phyloP scores from a whole-genome alignment of 2,113 vertebrate genomes.

The Cinclus mexicanus region DNA sequence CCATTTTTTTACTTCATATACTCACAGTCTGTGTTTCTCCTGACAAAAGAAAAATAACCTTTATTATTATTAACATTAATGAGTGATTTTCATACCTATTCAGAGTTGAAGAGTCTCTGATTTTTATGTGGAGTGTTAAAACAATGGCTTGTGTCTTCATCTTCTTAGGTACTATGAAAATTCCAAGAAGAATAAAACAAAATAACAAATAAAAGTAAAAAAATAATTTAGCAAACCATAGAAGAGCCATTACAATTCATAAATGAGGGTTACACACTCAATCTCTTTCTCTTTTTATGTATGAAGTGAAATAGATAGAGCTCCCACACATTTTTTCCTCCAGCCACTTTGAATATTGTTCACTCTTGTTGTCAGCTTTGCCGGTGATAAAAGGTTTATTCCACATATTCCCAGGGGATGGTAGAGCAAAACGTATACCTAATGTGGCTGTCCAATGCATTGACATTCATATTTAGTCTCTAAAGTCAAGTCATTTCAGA shows the following conservation, averaged over 20 bases:
- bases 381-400: slow-evolving; percentile 60
- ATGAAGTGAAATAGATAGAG: slow-evolving; percentile 48
- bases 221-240: slow-evolving; percentile 5
- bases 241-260: slow-evolving; percentile 33
- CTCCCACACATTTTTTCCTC: slow-evolving; percentile 51
- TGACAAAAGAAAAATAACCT: neutral
- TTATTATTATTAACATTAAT: neutral
- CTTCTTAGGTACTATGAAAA: neutral
- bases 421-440: slow-evolving; percentile 1
- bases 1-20: neutral
- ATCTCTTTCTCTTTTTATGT: slow-evolving; percentile 37
- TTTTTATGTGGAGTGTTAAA: neutral
- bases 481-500: slow-evolving; percentile 64
- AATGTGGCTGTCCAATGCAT: slow-evolving; percentile 41
- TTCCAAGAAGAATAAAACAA: neutral
- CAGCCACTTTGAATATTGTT: slow-evolving; percentile 57
- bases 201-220: neutral
- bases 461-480: slow-evolving; percentile 72
- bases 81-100: neutral
- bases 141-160: neutral
- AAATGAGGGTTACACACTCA: slow-evolving; percentile 29
- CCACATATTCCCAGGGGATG: slow-evolving; percentile 25
- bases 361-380: slow-evolving; percentile 26
- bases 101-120: neutral
- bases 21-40: neutral